These are phyloP conservation scores for Cataglyphis altisquamis DNA, from an alignment of 2,888 invertebrate genomes.

Conservation along the genomic window DNA sequence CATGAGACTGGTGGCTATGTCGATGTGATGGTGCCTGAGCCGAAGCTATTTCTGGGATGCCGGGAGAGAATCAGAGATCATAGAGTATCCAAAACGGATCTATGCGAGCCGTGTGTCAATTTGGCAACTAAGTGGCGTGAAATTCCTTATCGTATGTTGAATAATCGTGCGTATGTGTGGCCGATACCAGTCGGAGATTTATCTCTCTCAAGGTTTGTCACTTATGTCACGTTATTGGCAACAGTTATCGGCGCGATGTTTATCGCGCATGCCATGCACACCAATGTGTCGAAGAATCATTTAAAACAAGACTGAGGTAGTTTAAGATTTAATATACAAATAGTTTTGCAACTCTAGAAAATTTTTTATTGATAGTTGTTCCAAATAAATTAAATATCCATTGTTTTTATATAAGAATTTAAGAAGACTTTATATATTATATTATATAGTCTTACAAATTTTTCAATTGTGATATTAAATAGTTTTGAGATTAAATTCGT, in stretches of 20 bases:
- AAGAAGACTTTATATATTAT: background rate
- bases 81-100: constrained; percentile 77
- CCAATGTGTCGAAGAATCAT: constrained; percentile 28
- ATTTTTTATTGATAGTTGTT: background rate
- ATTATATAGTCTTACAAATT: background rate
- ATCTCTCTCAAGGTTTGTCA: constrained; percentile 69
- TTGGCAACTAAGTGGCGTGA: constrained; percentile 80
- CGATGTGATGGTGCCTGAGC: constrained; percentile 74
- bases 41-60: constrained; percentile 81
- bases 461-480: background rate
- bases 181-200: constrained; percentile 80
- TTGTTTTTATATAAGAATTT: background rate
- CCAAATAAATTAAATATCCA: background rate
- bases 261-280: constrained; percentile 73
- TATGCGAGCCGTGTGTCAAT: constrained; percentile 80
- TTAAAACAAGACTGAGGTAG: constrained; percentile 62
- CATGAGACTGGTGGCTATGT: constrained; percentile 68
- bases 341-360: background rate
- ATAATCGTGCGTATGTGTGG: constrained; percentile 74
- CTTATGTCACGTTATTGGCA: constrained; percentile 76
- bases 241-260: constrained; percentile 77
- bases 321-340: background rate
- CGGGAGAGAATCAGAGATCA: constrained; percentile 77
- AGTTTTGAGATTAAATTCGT: background rate
- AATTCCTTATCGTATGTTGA: constrained; percentile 79